Evolutionary conservation across 1,140 invertebrate species (phyloP), one percentile per base, ranked within the genome.

Genomic region (Lepidurus couesii): DNA sequence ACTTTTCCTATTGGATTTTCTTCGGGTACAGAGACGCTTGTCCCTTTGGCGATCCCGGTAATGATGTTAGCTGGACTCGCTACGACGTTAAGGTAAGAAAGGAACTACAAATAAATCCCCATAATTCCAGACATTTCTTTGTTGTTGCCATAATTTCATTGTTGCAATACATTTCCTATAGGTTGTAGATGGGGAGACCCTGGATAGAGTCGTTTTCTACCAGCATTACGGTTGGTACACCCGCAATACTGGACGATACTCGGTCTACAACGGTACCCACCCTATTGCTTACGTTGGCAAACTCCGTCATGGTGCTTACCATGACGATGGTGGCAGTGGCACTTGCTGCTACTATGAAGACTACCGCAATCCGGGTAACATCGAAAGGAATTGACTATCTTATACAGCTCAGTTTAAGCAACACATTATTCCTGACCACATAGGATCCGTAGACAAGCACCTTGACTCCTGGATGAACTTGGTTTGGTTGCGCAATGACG

Each of bases 341-440:
- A 82, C 82, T 16, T 82, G 82, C 47, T 82, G 82, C 76, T 82
- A 82, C 75, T 82, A 80, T 65, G 81, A 82, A 79, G 82, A 82
- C 78, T 82, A 74, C 76, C 79, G 82, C 44, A 82, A 82, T 47
- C 78, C 82, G 9, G 79, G 82, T 82, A 76, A 77, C 1, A 75
- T 75, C 0, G 26, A 16, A 42, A 44, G 10, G 11, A 44, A 16
- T 34, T 34, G 34, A 34, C 34, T 34, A 34, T 34, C 34, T 4
- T 34, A 34, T 34, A 4, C 4, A 34, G 2, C 34, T 34, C 3
- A 34, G 34, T 34, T 34, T 34, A 65, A 65, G 21, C 7, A 65
- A 65, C 16, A 65, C 53, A 7, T 21, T 1, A 7, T 65, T 13
- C 16, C 1, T 65, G 1, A 7, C 53, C 16, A 16, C n/a, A 13